Percentiles rank a stretch among this genome's conserved stretches.
phyloP scores from a whole-genome alignment of 2,797 vertebrate species.

The Psittacula echo region DNA sequence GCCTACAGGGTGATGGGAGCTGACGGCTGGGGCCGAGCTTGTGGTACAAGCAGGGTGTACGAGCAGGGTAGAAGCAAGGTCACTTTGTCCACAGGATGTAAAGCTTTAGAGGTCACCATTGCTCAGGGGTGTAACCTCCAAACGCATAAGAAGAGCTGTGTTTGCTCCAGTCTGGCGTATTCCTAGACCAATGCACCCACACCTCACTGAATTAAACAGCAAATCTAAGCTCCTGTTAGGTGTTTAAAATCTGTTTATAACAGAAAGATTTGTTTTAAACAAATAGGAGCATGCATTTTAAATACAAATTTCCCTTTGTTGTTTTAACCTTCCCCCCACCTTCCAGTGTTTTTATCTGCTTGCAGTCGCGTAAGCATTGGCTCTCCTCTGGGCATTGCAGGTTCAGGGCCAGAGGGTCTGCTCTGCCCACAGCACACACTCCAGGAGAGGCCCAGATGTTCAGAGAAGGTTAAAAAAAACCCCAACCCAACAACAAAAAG shows the following conservation, averaged over 20 bases:
- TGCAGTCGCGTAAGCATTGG: neutral
- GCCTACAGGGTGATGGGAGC: neutral
- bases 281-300: neutral
- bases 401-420: conserved; percentile 16
- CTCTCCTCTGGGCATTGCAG: conserved; percentile 32
- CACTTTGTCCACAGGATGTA: neutral
- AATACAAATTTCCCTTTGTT: neutral
- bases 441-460: conserved; percentile 50
- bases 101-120: neutral
- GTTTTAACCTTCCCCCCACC: neutral
- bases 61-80: neutral
- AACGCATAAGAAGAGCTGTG: neutral
- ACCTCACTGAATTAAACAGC: neutral
- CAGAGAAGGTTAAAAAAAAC: neutral
- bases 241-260: neutral
- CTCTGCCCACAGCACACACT: neutral
- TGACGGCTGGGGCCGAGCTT: neutral
- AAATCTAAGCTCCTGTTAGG: neutral
- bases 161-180: neutral
- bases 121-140: neutral
- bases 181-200: neutral
- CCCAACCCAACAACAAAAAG: neutral
- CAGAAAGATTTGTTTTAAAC: neutral
- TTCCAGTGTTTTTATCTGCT: neutral
- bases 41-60: neutral